A percentile compares a stretch with the other conserved stretches of the same genome.
These are phyloP conservation scores for Spea multiplicata DNA, from an alignment of 2,113 vertebrate species.

Conservation along the genomic window DNA sequence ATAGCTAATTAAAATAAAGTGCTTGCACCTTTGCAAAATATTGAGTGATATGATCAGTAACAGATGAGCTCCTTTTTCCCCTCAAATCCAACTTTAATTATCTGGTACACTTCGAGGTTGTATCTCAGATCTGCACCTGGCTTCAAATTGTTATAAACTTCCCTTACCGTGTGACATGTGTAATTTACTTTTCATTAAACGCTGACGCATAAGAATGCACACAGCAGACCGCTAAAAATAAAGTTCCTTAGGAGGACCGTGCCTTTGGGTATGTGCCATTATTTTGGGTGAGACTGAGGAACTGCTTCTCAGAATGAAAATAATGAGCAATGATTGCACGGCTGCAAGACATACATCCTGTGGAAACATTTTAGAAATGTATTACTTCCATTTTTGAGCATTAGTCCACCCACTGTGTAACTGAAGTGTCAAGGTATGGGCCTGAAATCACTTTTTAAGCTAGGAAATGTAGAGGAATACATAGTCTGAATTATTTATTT, in stretches of 20 bases:
- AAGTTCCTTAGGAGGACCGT: neutral
- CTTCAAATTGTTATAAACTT: conserved; percentile 55
- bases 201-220: conserved; percentile 40
- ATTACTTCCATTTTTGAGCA: neutral
- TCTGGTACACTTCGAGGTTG: conserved; percentile 46
- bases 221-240: conserved; percentile 20
- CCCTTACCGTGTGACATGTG: conserved; percentile 39
- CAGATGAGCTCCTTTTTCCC: conserved; percentile 56
- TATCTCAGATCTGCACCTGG: conserved; percentile 55
- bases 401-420: too few species aligned
- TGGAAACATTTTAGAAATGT: neutral
- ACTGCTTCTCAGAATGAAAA: neutral
- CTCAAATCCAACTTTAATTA: conserved; percentile 58
- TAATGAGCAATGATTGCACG: neutral
- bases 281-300: conserved; percentile 1
- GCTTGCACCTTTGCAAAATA: conserved; percentile 48
- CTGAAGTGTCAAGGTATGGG: too few species aligned
- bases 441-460: too few species aligned
- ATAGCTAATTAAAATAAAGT: conserved; percentile 69
- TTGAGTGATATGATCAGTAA: conserved; percentile 52
- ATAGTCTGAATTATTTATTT: too few species aligned
- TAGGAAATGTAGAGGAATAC: too few species aligned
- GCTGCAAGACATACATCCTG: neutral
- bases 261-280: neutral
- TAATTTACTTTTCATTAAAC: conserved; percentile 46